Evolutionary conservation across 2,797 vertebrate genomes (phyloP), one percentile per base, ranked within the genome.

Genomic region (Coendou prehensilis): DNA sequence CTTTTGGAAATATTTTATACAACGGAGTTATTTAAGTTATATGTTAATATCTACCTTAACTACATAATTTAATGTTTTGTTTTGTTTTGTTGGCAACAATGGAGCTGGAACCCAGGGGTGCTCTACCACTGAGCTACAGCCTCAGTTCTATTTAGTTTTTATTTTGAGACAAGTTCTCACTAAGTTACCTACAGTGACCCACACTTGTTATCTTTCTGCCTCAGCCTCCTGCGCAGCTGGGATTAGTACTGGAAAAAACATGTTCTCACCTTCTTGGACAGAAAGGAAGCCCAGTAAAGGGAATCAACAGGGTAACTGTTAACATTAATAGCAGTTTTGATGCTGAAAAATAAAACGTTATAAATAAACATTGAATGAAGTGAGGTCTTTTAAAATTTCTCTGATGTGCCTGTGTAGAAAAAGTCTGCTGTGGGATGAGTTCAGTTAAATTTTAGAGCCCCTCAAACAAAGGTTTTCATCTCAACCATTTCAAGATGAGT

Each of bases 391-490:
- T 9, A 18, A 87, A 84, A 67, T 57, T 41, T 87, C 87, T 94
- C 56, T 57, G 52, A 87, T 87, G 33, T 50, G 7, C 30, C 76
- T 87, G 4, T 13, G 13, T 78, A 80, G 14, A 50, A 80, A 90
- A 95, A 41, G 18, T 33, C 59, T 64, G 45, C 64, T 90, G 79
- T 83, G 59, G 28, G 52, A 52, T 90, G 37, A 88, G 26, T 89
- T 91, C 41, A 79, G 30, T 1, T 71, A n/a, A 88, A 89, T 45
- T 71, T 56, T 71, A 82, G 64, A 79, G 73, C 41, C 10, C 17
- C 67, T 50, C 83, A 85, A 85, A 91, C 37, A 82, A 86, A 89
- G 56, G 61, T 90, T 94, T 93, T 80, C 23, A 26, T 69, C 59
- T 94, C 23, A 59, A 7, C 84, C 26, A 61, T 80, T 30, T 78